Percentiles rank a stretch among this genome's conserved stretches.
Evolutionary conservation across 64 coral and sea anemone genomes (phyloP).

Genomic region (Catalaphyllia jardinei): DNA sequence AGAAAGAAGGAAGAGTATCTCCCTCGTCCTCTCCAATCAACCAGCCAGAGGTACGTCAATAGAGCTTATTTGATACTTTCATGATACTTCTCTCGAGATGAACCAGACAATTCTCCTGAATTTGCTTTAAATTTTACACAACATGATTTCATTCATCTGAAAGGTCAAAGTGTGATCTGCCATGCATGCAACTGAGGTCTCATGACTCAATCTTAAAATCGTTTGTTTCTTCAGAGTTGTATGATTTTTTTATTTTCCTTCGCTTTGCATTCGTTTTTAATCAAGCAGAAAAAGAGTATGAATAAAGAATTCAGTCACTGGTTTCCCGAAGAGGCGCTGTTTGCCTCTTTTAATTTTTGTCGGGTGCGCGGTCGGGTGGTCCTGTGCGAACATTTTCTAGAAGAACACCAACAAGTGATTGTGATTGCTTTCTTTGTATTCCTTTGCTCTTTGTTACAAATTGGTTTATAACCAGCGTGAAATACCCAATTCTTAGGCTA

Average conservation of each 20-base stretch:
- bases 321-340: background rate
- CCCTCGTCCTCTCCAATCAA: slow-evolving; percentile 7
- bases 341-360: background rate
- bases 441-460: background rate
- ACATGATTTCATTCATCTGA: background rate
- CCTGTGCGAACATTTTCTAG: background rate
- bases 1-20: slow-evolving; percentile 68
- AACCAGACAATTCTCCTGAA: background rate
- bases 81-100: background rate
- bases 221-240: background rate
- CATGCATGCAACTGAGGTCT: background rate
- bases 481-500: background rate
- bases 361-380: background rate
- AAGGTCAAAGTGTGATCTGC: background rate
- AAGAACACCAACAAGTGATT: background rate
- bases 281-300: background rate
- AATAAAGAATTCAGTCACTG: background rate
- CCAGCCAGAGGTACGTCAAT: slow-evolving; percentile 12
- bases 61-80: background rate
- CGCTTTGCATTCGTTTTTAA: background rate
- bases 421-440: background rate
- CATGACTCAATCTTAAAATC: background rate
- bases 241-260: background rate
- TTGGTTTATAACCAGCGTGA: background rate
- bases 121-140: background rate